A percentile compares a stretch with the other conserved stretches of the same genome.
These are phyloP conservation scores for Dioctria rufipes DNA, from an alignment of 2,888 invertebrate species.

Conservation along the genomic window DNA sequence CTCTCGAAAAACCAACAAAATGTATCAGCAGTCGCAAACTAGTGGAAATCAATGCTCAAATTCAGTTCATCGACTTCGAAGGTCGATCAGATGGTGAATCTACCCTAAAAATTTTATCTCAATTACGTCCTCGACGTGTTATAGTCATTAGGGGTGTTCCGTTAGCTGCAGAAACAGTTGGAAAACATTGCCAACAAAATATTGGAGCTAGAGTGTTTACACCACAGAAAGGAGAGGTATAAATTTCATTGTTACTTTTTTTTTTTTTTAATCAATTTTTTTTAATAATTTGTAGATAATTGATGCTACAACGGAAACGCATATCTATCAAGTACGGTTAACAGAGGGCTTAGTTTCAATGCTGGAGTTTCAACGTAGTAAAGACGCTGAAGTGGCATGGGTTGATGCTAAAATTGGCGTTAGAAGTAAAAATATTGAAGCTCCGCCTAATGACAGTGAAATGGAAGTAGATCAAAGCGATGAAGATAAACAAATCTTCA, in stretches of 20 bases:
- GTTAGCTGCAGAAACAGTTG: constrained; percentile 80
- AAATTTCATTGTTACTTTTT: neutral
- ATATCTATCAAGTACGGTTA: constrained; percentile 96
- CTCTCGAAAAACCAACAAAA: constrained; percentile 90
- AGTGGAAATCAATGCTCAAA: constrained; percentile 85
- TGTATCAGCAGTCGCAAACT: constrained; percentile 83
- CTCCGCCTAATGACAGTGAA: constrained; percentile 65
- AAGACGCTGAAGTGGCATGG: constrained; percentile 97
- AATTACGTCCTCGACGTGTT: constrained; percentile 85
- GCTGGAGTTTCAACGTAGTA: constrained; percentile 86
- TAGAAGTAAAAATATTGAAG: constrained; percentile 76
- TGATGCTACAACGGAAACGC: constrained; percentile 97
- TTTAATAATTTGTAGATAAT: constrained; percentile 70
- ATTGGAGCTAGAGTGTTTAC: constrained; percentile 85
- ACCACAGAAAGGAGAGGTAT: constrained; percentile 84
- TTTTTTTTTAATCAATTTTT: constrained; percentile 57
- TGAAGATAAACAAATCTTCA: constrained; percentile 76
- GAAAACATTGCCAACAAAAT: constrained; percentile 79
- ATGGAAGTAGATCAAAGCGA: constrained; percentile 64
- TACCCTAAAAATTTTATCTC: constrained; percentile 84
- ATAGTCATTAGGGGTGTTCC: constrained; percentile 83
- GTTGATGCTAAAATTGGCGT: constrained; percentile 84
- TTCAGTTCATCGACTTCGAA: constrained; percentile 97
- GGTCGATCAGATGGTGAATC: constrained; percentile 92
- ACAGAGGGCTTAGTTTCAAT: constrained; percentile 93